Evolutionary conservation across 2,888 invertebrate species (phyloP).

Genomic region (Drosophila eohydei): DNA sequence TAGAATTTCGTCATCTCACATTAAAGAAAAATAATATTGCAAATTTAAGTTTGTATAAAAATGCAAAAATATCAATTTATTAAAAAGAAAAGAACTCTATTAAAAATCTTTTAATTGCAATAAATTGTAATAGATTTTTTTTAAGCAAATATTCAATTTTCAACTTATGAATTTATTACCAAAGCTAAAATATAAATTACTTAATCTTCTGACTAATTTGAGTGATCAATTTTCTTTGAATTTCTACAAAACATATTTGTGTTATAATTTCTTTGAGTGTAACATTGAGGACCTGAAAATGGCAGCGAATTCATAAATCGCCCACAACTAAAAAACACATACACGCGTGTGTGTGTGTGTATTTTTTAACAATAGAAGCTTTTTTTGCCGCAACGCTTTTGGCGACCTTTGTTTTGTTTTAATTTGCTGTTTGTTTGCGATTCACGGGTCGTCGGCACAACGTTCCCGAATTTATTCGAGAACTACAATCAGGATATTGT

Average conservation of each 20-base stretch:
- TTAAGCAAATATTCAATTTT: no score
- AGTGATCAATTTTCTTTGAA: background rate
- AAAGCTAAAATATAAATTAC: no score
- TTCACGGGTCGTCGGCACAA: slow-evolving; percentile 34
- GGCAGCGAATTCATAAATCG: slow-evolving; percentile 21
- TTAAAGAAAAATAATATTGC: no score
- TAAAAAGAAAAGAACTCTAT: no score
- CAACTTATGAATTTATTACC: no score
- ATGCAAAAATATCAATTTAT: no score
- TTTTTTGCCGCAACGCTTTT: slow-evolving; percentile 24
- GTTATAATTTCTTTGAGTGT: background rate
- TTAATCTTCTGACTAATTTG: background rate
- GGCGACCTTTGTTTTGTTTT: slow-evolving; percentile 68
- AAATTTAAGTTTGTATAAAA: no score
- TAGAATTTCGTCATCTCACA: no score
- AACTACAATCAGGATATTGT: slow-evolving; percentile 33
- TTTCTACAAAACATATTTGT: background rate
- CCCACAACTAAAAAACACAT: slow-evolving; percentile 10
- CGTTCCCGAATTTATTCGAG: slow-evolving; percentile 15
- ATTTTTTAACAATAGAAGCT: slow-evolving; percentile 27
- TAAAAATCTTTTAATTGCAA: no score
- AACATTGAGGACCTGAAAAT: background rate
- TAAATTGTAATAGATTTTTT: no score
- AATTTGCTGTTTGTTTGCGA: slow-evolving; percentile 57
- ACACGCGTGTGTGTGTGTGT: background rate